A percentile compares a stretch with the other conserved stretches of the same genome.
Conservation (phyloP, 2,113 vertebrate genomes). For the Burhinus oedicnemus region DNA sequence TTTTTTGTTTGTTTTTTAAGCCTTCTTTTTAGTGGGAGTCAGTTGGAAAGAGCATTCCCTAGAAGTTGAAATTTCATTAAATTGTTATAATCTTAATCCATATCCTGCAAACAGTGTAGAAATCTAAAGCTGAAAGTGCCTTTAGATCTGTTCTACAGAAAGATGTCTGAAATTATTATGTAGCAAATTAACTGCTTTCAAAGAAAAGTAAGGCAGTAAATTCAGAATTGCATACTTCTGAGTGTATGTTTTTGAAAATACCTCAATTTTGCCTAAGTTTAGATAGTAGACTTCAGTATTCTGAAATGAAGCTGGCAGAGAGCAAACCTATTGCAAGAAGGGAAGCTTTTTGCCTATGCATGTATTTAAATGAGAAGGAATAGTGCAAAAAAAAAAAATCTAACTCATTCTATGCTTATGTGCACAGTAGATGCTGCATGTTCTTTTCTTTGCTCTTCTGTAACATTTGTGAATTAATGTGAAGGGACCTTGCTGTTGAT, state of each 20-base stretch:
- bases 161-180: background rate
- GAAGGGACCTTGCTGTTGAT: background rate
- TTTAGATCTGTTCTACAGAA: background rate
- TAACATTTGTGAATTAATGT: background rate
- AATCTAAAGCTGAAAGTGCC: background rate
- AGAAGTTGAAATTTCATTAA: background rate
- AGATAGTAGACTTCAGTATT: background rate
- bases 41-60: background rate
- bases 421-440: background rate
- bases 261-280: background rate
- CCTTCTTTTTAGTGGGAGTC: background rate
- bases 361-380: background rate
- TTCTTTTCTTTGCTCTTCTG: background rate
- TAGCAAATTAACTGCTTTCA: background rate
- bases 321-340: background rate
- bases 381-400: background rate
- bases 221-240: background rate
- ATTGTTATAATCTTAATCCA: background rate
- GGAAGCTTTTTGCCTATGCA: background rate
- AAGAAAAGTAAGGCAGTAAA: background rate
- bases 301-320: background rate
- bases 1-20: background rate
- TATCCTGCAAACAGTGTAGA: background rate
- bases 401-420: background rate
- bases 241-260: background rate